Conservation (phyloP, 2,888 invertebrate genomes). For the Agonum fuliginosum region DNA sequence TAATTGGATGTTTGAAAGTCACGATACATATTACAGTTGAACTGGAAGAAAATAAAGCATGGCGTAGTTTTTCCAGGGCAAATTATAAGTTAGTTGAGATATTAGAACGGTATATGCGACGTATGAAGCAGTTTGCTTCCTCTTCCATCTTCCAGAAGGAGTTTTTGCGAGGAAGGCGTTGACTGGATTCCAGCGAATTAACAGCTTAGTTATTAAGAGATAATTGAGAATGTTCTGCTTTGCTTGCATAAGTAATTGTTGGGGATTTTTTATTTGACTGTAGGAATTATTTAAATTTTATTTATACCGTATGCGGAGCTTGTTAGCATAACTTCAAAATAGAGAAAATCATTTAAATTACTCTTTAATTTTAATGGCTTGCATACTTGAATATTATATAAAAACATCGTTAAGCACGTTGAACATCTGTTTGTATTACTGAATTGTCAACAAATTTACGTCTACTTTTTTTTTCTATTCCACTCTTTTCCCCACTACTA, state of each 20-base stretch:
- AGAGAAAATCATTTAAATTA: too few species aligned
- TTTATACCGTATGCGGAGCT: too few species aligned
- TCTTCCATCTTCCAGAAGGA: not conserved
- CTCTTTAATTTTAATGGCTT: too few species aligned
- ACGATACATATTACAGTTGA: slow-evolving; percentile 39
- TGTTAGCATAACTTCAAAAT: too few species aligned
- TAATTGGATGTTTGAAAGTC: slow-evolving; percentile 35
- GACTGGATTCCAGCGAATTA: slow-evolving; percentile 27
- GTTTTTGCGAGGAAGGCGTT: slow-evolving; percentile 13
- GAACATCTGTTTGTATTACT: too few species aligned
- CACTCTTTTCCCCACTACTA: too few species aligned
- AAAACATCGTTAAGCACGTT: too few species aligned
- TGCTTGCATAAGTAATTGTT: slow-evolving; percentile 19
- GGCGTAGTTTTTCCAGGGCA: slow-evolving; percentile 10
- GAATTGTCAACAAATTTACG: too few species aligned
- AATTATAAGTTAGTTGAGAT: slow-evolving; percentile 32
- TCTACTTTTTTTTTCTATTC: too few species aligned
- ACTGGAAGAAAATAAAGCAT: slow-evolving; percentile 33
- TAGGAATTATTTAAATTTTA: too few species aligned
- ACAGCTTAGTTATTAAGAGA: slow-evolving; percentile 27
- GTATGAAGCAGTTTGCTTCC: slow-evolving; percentile 11
- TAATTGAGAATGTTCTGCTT: slow-evolving; percentile 26
- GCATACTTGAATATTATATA: too few species aligned
- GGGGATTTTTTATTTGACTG: not conserved
- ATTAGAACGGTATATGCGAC: slow-evolving; percentile 23